Conservation (phyloP, 2,888 invertebrate genomes). For the Coenonympha glycerion region DNA sequence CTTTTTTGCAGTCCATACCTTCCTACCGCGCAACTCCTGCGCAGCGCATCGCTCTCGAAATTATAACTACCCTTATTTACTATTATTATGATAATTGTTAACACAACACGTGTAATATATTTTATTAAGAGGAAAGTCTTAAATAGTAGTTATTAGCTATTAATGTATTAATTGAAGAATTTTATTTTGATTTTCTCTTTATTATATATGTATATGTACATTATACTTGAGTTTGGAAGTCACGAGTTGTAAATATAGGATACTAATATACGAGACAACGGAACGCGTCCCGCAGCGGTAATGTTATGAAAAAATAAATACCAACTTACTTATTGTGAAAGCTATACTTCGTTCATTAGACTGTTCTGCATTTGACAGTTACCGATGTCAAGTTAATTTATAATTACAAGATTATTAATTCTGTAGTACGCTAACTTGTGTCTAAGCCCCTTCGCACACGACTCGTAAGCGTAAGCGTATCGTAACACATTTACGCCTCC, state of each 20-base stretch:
- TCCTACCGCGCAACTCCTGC: background rate
- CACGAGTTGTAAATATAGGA: conserved; percentile 73
- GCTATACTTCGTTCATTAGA: conserved; percentile 8
- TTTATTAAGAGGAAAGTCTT: conserved; percentile 74
- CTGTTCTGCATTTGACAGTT: background rate
- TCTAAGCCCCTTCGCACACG: too few relatives aligned
- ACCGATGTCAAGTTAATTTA: too few relatives aligned
- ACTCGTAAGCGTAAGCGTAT: too few relatives aligned
- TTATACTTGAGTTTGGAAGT: conserved; percentile 71
- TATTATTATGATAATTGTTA: conserved; percentile 55
- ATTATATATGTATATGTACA: conserved; percentile 70
- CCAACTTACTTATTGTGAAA: conserved; percentile 31
- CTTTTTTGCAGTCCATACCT: background rate
- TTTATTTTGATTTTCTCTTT: conserved; percentile 75
- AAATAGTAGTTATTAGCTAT: conserved; percentile 72
- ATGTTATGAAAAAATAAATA: conserved; percentile 31
- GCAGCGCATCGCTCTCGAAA: conserved; percentile 3
- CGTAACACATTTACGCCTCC: too few relatives aligned
- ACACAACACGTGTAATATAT: conserved; percentile 72
- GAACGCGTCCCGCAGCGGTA: conserved; percentile 57
- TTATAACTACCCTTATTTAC: conserved; percentile 31
- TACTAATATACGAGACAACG: conserved; percentile 49
- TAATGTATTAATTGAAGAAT: conserved; percentile 74
- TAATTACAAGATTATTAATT: too few relatives aligned
- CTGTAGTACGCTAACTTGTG: too few relatives aligned